Conservation (phyloP, 1,140 invertebrate genomes). For the Drosophila ercepeae region DNA sequence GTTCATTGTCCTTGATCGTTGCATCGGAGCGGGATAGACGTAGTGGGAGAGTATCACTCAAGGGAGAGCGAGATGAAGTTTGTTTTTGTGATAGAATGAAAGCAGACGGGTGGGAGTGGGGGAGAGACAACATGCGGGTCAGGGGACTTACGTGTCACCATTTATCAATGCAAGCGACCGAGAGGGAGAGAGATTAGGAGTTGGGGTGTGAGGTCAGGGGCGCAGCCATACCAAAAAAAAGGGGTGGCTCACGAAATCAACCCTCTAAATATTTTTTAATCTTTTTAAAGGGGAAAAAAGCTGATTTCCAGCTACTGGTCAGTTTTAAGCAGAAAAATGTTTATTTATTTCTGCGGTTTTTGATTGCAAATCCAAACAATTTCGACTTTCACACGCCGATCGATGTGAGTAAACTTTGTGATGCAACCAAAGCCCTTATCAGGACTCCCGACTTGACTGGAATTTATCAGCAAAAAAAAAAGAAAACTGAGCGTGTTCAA, state of each 20-base stretch:
- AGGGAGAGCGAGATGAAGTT: background rate
- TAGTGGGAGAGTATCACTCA: conserved; percentile 6
- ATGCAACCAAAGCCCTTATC: conserved; percentile 5
- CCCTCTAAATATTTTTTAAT: background rate
- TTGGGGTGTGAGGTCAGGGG: background rate
- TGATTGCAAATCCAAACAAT: background rate
- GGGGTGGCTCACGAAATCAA: background rate
- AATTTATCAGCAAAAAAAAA: too few relatives aligned
- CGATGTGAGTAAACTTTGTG: background rate
- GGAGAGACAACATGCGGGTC: conserved; percentile 1
- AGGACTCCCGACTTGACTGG: background rate
- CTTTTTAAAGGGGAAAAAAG: too few relatives aligned
- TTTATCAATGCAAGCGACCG: background rate
- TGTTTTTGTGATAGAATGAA: too few relatives aligned
- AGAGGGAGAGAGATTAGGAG: conserved; percentile 3
- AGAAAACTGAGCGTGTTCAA: too few relatives aligned
- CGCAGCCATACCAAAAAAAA: background rate
- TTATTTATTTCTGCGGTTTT: background rate
- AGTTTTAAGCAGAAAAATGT: too few relatives aligned
- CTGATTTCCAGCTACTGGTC: too few relatives aligned
- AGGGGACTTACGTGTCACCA: conserved; percentile 19
- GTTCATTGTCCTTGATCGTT: conserved; percentile 41
- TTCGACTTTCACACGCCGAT: conserved; percentile 35
- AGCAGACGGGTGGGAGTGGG: background rate
- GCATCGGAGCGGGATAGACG: conserved; percentile 9